A percentile compares a stretch with the other conserved stretches of the same genome.
phyloP scores from a whole-genome alignment of 2,113 vertebrate species.

The Bubo bubo region DNA sequence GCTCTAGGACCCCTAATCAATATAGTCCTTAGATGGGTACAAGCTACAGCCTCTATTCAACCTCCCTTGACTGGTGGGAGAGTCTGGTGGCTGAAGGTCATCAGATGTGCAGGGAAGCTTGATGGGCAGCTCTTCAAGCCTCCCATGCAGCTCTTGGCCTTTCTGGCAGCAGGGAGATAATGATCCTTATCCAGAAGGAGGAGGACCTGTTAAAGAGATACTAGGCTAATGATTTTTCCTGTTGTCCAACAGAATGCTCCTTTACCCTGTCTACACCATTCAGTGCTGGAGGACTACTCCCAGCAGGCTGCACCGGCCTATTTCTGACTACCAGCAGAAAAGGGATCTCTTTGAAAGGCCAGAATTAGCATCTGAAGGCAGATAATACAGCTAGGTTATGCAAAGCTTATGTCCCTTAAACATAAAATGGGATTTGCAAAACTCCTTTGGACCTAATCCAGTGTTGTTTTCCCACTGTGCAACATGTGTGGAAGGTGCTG shows the following conservation, averaged over 20 bases:
- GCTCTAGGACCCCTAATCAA: neutral
- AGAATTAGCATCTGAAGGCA: neutral
- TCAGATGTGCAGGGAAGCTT: neutral
- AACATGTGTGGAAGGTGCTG: neutral
- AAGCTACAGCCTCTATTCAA: neutral
- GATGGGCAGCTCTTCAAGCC: neutral
- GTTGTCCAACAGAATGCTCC: neutral
- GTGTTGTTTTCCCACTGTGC: neutral
- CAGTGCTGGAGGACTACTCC: neutral
- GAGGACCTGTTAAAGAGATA: neutral
- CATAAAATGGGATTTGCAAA: neutral
- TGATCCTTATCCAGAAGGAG: neutral
- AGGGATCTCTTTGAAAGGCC: neutral
- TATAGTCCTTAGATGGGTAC: neutral
- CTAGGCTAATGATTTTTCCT: neutral
- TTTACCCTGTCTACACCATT: neutral
- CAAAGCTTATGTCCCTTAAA: neutral
- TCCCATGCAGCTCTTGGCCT: neutral
- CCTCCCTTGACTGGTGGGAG: neutral
- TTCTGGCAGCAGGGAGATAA: neutral
- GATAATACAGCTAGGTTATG: neutral
- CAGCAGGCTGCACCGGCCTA: neutral
- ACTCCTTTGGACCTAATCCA: neutral
- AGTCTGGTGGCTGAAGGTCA: neutral
- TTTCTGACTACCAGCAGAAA: neutral